Conservation (phyloP, 64 coral and sea anemone species). For the Stichodactyla mertensii region DNA sequence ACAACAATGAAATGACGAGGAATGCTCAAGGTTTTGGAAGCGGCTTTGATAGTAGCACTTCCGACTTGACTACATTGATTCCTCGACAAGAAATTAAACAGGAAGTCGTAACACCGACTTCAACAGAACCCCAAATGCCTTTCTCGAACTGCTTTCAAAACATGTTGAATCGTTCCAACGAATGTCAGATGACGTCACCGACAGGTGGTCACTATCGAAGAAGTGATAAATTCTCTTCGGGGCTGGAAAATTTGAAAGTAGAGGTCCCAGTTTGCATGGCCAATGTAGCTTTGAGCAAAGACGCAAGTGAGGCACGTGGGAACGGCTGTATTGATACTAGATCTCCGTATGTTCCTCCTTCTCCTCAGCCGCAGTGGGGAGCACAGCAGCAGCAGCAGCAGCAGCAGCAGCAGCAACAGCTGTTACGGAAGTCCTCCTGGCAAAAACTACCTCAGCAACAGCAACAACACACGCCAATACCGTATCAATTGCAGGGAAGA, state of each 20-base stretch:
- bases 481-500: background rate
- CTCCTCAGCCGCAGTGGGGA: background rate
- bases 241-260: background rate
- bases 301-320: background rate
- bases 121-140: background rate
- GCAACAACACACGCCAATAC: background rate
- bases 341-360: background rate
- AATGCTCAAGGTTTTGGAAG: background rate
- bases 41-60: background rate
- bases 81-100: conserved; percentile 18
- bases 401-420: background rate
- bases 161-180: background rate
- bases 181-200: background rate
- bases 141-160: conserved; percentile 18
- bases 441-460: background rate
- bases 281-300: background rate
- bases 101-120: conserved; percentile 13
- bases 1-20: background rate
- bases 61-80: background rate
- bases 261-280: background rate
- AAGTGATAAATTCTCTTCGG: background rate
- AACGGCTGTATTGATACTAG: background rate
- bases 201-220: background rate
- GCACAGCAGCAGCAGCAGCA: conserved; percentile 1
- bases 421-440: background rate